A percentile compares a stretch with the other conserved stretches of the same genome.
These are phyloP conservation scores for Holacanthus passer DNA, from an alignment of 2,113 vertebrate genomes.

Conservation along the genomic window DNA sequence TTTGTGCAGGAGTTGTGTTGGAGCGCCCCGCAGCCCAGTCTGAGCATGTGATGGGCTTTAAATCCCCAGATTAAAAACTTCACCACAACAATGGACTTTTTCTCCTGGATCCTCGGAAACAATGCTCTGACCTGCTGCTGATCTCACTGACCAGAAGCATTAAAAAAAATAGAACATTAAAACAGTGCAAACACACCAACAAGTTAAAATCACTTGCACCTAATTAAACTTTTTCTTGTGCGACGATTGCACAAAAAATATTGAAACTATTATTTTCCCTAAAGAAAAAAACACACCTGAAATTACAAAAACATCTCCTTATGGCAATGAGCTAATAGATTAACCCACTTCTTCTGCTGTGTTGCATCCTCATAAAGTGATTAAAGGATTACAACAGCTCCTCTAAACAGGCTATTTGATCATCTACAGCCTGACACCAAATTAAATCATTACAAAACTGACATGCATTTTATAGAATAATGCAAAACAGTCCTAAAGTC, in stretches of 20 bases:
- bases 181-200: neutral
- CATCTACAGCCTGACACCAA: neutral
- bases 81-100: constrained; percentile 80
- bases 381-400: constrained; percentile 58
- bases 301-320: neutral
- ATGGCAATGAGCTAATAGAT: constrained; percentile 30
- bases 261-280: neutral
- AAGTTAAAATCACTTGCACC: neutral
- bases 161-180: too few relatives aligned
- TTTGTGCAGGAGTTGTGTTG: constrained; percentile 32
- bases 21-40: constrained; percentile 47
- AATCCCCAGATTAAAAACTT: constrained; percentile 83
- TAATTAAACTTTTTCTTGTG: neutral
- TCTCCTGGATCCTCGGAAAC: constrained; percentile 71
- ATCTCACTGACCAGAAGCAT: constrained; percentile 25
- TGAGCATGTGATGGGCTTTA: constrained; percentile 81
- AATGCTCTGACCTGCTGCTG: constrained; percentile 52
- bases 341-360: constrained; percentile 49
- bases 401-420: neutral
- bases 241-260: neutral
- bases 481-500: neutral
- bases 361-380: constrained; percentile 41
- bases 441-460: too few relatives aligned
- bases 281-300: neutral
- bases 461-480: neutral